Percentiles rank a stretch among this genome's conserved stretches.
These are phyloP conservation scores for Drosophila santomea DNA, from an alignment of 1,140 invertebrate genomes.

Conservation along the genomic window DNA sequence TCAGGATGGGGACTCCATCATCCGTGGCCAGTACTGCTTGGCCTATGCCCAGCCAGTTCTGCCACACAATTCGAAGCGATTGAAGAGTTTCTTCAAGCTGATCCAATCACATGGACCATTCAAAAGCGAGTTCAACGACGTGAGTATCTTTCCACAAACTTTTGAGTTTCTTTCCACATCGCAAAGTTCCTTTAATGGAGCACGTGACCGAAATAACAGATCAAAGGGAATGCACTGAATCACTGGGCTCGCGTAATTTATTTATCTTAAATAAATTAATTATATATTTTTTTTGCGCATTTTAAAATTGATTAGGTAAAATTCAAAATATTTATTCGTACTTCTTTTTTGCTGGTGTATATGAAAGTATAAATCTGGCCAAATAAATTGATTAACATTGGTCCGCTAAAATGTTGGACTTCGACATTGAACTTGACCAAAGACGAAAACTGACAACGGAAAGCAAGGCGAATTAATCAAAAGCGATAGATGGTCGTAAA, in stretches of 20 bases:
- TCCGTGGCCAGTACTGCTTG: slow-evolving; percentile 88
- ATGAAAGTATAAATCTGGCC: slow-evolving; percentile 26
- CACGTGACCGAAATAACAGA: slow-evolving; percentile 19
- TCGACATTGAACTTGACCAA: slow-evolving; percentile 73
- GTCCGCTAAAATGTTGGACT: slow-evolving; percentile 19
- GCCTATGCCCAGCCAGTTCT: slow-evolving; percentile 86
- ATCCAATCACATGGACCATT: slow-evolving; percentile 88
- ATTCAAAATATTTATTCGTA: too few species aligned
- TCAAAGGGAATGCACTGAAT: neutral
- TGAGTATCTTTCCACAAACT: slow-evolving; percentile 84
- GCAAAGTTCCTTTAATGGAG: slow-evolving; percentile 3
- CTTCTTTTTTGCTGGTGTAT: neutral
- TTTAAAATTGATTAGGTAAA: too few species aligned
- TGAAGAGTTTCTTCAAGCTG: slow-evolving; percentile 86
- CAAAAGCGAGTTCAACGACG: slow-evolving; percentile 87
- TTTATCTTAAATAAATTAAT: too few species aligned
- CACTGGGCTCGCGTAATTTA: neutral
- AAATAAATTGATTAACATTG: slow-evolving; percentile 41
- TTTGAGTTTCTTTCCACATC: neutral
- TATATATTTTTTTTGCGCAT: too few species aligned
- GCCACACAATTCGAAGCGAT: slow-evolving; percentile 84
- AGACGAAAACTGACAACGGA: slow-evolving; percentile 38
- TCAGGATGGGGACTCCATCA: neutral
- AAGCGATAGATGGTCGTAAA: slow-evolving; percentile 52
- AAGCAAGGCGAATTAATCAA: slow-evolving; percentile 29